phyloP scores from a whole-genome alignment of 2,888 invertebrate genomes.

The Periphyllus acericola region DNA sequence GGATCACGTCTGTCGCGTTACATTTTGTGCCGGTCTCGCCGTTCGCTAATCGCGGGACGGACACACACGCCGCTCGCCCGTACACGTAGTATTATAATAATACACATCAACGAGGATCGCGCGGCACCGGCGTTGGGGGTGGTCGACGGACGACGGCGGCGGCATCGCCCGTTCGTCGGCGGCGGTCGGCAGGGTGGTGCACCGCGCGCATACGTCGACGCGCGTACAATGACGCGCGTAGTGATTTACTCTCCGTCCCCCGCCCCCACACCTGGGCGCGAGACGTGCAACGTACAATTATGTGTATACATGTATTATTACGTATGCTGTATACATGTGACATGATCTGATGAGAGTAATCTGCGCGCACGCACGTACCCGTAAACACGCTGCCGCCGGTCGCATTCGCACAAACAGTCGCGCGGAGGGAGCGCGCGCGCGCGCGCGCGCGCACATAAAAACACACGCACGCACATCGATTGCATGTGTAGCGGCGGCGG shows the following conservation, averaged over 20 bases:
- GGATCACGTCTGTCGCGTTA: no score
- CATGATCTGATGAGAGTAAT: not conserved
- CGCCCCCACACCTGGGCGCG: not conserved
- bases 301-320: not conserved
- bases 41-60: not conserved
- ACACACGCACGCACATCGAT: conserved; percentile 1
- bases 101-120: not conserved
- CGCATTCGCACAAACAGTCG: not conserved
- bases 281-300: not conserved
- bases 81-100: not conserved
- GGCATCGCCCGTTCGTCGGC: not conserved
- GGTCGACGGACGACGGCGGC: not conserved
- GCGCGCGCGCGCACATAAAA: not conserved
- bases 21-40: not conserved
- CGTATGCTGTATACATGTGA: not conserved
- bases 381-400: not conserved
- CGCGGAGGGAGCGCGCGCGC: not conserved
- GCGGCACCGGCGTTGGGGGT: not conserved
- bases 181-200: not conserved
- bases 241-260: not conserved
- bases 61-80: not conserved
- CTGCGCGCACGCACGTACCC: not conserved
- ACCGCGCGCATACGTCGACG: not conserved
- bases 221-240: not conserved
- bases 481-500: not conserved